Evolutionary conservation across 2,888 invertebrate species (phyloP).

Genomic region (Aphodius granarius): DNA sequence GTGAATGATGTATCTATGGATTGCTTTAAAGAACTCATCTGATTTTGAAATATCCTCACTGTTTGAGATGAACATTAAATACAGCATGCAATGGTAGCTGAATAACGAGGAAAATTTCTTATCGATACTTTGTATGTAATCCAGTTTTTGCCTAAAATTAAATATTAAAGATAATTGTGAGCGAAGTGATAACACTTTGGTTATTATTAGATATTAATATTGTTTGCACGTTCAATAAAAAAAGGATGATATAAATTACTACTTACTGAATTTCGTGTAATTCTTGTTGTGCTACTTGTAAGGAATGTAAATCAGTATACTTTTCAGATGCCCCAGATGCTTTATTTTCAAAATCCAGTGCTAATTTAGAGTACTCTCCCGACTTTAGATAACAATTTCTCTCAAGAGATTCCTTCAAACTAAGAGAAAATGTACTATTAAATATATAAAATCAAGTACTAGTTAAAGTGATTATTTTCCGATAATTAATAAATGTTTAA

Average conservation of each 20-base stretch:
- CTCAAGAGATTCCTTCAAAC: constrained; percentile 18
- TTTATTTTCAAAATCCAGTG: constrained; percentile 7
- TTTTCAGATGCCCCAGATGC: background rate
- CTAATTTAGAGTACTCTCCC: background rate
- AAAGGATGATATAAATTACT: too few species aligned
- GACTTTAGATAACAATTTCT: constrained; percentile 18
- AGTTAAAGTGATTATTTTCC: too few species aligned
- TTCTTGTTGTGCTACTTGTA: background rate
- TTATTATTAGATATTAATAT: background rate
- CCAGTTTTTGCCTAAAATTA: constrained; percentile 8
- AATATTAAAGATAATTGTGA: background rate
- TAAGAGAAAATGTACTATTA: constrained; percentile 16
- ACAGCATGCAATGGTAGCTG: background rate
- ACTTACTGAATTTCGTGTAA: background rate
- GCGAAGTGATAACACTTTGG: background rate
- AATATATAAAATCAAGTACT: too few species aligned
- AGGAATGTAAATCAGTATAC: constrained; percentile 6
- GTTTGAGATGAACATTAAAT: background rate
- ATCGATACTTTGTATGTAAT: constrained; percentile 27
- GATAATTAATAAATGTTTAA: too few species aligned
- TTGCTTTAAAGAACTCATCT: constrained; percentile 3
- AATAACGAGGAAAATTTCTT: background rate
- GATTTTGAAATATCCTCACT: constrained; percentile 15
- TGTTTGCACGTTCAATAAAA: too few species aligned
- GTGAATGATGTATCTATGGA: constrained; percentile 11